These are phyloP conservation scores for Pristionchus exspectatus DNA, from an alignment of 2,888 invertebrate genomes.

Conservation along the genomic window DNA sequence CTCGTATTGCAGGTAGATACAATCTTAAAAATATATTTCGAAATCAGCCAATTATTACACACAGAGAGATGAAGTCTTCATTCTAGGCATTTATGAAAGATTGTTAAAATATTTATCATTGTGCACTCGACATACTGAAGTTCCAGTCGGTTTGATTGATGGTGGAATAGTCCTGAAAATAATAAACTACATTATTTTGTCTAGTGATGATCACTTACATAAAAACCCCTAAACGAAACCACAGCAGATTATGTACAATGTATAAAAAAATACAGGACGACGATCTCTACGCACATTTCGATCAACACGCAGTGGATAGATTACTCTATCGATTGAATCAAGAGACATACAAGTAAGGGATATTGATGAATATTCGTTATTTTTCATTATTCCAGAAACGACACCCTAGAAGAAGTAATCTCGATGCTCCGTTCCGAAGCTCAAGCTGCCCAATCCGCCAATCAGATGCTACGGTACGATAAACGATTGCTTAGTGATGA, in stretches of 20 bases:
- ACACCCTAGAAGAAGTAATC: constrained; percentile 50
- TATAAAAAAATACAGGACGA: constrained; percentile 30
- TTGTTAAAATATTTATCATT: background rate
- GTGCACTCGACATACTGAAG: background rate
- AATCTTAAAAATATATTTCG: background rate
- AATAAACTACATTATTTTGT: background rate
- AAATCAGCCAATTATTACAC: background rate
- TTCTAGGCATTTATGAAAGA: no score
- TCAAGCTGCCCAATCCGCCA: constrained; percentile 45
- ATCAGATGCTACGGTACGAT: constrained; percentile 51
- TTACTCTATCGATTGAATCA: constrained; percentile 40
- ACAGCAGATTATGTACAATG: background rate
- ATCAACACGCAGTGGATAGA: constrained; percentile 34
- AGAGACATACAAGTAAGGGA: constrained; percentile 22
- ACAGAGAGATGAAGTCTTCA: no score
- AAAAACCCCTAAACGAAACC: no score
- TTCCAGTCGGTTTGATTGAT: background rate
- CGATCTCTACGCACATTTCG: constrained; percentile 5
- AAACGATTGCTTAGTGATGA: background rate
- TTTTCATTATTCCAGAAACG: constrained; percentile 48
- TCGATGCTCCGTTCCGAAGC: constrained; percentile 32
- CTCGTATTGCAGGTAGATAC: constrained; percentile 45
- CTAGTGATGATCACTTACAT: no score
- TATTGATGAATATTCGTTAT: background rate
- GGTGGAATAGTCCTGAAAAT: background rate